phyloP scores from a whole-genome alignment of 1,140 invertebrate genomes.

The Drosophila takahashii region DNA sequence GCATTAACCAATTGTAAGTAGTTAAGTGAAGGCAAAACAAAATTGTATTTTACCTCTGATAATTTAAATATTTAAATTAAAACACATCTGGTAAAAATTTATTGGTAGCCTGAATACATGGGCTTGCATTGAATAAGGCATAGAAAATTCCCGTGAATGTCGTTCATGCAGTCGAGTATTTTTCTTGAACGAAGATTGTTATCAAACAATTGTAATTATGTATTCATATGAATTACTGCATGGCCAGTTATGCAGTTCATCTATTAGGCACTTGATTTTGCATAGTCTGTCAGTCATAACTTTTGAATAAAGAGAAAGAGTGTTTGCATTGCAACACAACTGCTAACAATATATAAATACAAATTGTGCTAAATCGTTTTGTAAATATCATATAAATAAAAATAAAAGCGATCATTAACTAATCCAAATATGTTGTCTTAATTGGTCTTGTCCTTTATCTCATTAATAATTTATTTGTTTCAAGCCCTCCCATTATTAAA shows the following conservation, averaged over 20 bases:
- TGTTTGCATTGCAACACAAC: constrained; percentile 19
- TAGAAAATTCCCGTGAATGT: constrained; percentile 22
- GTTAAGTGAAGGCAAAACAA: constrained; percentile 40
- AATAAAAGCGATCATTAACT: constrained; percentile 52
- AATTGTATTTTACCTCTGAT: constrained; percentile 67
- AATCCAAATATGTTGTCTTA: constrained; percentile 9
- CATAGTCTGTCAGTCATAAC: constrained; percentile 60
- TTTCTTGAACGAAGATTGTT: constrained; percentile 53
- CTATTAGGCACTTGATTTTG: constrained; percentile 52
- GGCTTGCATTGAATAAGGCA: constrained; percentile 17
- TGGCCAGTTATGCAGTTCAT: constrained; percentile 36
- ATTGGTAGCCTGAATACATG: constrained; percentile 8
- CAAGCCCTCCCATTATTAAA: not conserved
- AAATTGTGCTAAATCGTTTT: constrained; percentile 64
- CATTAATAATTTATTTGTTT: not conserved
- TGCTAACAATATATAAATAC: constrained; percentile 26
- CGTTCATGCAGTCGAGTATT: constrained; percentile 44
- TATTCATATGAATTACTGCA: constrained; percentile 67
- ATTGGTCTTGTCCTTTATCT: not conserved
- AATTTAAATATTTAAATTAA: constrained; percentile 62
- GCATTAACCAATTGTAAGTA: constrained; percentile 60
- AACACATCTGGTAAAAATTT: constrained; percentile 11
- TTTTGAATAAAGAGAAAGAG: constrained; percentile 56
- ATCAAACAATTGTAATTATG: constrained; percentile 68
- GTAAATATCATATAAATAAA: constrained; percentile 61